Conservation (phyloP, 1,140 invertebrate species). For the Atta cephalotes region DNA sequence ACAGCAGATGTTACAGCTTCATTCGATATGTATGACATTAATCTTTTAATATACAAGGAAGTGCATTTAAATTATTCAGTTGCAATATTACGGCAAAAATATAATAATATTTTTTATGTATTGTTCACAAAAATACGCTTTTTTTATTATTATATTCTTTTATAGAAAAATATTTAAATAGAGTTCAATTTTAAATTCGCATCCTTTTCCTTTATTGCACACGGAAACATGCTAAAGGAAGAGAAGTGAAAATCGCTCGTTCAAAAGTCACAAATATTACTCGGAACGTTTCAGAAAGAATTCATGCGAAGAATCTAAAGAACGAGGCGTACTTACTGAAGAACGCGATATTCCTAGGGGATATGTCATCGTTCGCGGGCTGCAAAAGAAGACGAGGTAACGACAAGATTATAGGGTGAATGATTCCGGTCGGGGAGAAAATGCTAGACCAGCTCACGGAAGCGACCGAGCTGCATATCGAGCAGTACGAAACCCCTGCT, state of each 20-base stretch:
- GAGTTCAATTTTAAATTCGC: neutral
- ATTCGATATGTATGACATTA: constrained; percentile 25
- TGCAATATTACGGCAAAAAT: constrained; percentile 1
- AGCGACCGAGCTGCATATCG: constrained; percentile 54
- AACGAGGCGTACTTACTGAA: constrained; percentile 41
- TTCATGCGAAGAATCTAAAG: constrained; percentile 49
- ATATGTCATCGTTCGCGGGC: constrained; percentile 62
- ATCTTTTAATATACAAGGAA: constrained; percentile 48
- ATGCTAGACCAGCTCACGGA: constrained; percentile 51
- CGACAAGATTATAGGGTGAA: constrained; percentile 61
- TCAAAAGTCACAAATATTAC: constrained; percentile 52
- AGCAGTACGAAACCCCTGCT: constrained; percentile 15
- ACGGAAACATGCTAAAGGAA: neutral
- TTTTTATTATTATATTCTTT: neutral
- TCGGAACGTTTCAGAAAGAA: constrained; percentile 32
- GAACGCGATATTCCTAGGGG: constrained; percentile 54
- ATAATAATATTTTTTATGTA: neutral
- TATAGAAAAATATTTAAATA: constrained; percentile 29
- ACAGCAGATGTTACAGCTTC: constrained; percentile 46
- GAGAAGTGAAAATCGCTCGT: constrained; percentile 48
- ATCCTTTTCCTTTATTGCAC: constrained; percentile 21
- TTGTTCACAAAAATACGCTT: neutral
- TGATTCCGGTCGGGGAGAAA: constrained; percentile 49
- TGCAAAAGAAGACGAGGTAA: constrained; percentile 49
- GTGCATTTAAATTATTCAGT: neutral